Evolutionary conservation across 2,797 vertebrate species (phyloP).

Genomic region (Echiichthys vipera): DNA sequence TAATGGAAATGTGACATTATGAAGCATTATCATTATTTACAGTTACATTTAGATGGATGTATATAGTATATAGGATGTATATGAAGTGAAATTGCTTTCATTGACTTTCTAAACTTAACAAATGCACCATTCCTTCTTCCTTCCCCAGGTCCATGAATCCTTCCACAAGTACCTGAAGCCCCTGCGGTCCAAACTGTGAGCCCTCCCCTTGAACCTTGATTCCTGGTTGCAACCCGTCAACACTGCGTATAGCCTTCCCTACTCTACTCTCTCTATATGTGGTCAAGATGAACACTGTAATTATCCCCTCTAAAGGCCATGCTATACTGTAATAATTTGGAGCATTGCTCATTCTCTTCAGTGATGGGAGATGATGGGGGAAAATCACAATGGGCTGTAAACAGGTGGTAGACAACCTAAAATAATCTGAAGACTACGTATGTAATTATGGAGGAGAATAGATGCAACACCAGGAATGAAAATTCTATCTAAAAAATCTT

Average conservation of each 20-base stretch:
- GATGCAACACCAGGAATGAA: not conserved
- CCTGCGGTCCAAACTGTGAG: slow-evolving; percentile 93
- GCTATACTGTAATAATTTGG: not conserved
- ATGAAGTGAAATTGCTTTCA: no score
- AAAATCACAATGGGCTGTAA: not conserved
- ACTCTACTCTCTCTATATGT: not conserved
- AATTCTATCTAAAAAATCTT: not conserved
- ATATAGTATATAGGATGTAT: no score
- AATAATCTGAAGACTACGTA: not conserved
- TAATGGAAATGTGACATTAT: no score
- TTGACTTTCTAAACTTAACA: not conserved
- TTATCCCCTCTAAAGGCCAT: not conserved
- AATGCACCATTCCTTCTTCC: not conserved
- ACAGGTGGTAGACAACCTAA: not conserved
- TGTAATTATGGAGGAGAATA: not conserved
- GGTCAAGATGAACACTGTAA: not conserved
- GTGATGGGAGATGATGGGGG: not conserved
- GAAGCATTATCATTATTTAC: not conserved
- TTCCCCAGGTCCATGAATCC: slow-evolving; percentile 92
- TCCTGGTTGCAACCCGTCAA: slow-evolving; percentile 21
- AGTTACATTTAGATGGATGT: not conserved
- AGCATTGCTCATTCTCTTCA: not conserved
- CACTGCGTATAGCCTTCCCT: not conserved
- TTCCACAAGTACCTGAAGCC: slow-evolving; percentile 95
- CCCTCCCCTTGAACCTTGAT: not conserved